A percentile compares a stretch with the other conserved stretches of the same genome.
These are phyloP conservation scores for Hypsopygia costalis DNA, from an alignment of 2,888 invertebrate species.

Conservation along the genomic window DNA sequence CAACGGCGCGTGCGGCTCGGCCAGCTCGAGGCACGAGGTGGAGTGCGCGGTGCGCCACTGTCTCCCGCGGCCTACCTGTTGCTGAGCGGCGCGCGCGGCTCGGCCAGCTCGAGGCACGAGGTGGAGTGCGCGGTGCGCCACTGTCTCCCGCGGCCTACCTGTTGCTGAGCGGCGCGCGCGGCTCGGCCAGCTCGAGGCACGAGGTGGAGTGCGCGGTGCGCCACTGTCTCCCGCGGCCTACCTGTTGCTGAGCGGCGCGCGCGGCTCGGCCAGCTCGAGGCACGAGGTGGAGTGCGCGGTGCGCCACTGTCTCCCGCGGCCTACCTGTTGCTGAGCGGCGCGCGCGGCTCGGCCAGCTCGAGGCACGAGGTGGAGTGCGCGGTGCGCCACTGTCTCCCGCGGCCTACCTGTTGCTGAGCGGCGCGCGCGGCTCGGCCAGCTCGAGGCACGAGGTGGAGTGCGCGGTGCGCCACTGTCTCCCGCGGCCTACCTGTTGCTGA, in stretches of 20 bases:
- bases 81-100: no score
- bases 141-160: no score
- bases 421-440: slow-evolving; percentile 48
- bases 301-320: slow-evolving; percentile 60
- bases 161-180: slow-evolving; percentile 37
- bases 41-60: no score
- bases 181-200: slow-evolving; percentile 79
- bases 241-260: slow-evolving; percentile 37
- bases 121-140: no score
- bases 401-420: slow-evolving; percentile 44
- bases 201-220: slow-evolving; percentile 84
- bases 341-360: slow-evolving; percentile 52
- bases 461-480: no score
- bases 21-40: no score
- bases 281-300: slow-evolving; percentile 84
- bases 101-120: no score
- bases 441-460: no score
- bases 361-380: no score
- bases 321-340: slow-evolving; percentile 30
- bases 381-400: no score
- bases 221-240: slow-evolving; percentile 53
- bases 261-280: slow-evolving; percentile 73
- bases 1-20: no score
- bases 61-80: no score
- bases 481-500: slow-evolving; percentile 66